Percentiles rank a stretch among this genome's conserved stretches.
Conservation (phyloP, 2,113 vertebrate species). For the Nothoprocta perdicaria region DNA sequence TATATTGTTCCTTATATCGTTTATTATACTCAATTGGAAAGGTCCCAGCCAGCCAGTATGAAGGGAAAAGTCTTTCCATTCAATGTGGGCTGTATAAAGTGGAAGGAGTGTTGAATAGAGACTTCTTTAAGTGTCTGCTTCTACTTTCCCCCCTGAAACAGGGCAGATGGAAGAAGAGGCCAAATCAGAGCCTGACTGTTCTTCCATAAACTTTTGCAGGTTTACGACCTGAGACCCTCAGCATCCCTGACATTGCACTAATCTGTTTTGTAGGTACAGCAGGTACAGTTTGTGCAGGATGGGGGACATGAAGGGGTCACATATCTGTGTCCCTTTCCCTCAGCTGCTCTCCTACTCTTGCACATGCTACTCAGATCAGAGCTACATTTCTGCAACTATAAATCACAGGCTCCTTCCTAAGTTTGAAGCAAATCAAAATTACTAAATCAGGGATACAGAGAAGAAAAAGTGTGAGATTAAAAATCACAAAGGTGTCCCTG, state of each 20-base stretch:
- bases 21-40: conserved; percentile 69
- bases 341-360: neutral
- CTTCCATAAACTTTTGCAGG: neutral
- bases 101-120: neutral
- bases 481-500: conserved; percentile 35
- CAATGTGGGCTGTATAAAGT: neutral
- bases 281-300: neutral
- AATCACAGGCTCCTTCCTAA: neutral
- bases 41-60: conserved; percentile 36
- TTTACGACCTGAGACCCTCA: neutral
- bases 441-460: conserved; percentile 2
- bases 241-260: neutral
- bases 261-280: neutral
- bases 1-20: conserved; percentile 62
- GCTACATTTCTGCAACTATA: neutral
- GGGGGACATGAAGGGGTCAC: neutral
- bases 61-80: neutral
- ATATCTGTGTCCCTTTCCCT: fast-evolving
- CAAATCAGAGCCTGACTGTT: neutral
- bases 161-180: neutral
- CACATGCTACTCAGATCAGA: neutral
- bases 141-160: neutral
- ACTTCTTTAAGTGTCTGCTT: neutral
- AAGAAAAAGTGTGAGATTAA: neutral
- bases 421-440: conserved; percentile 34